phyloP scores from a whole-genome alignment of 2,113 vertebrate species.

The Caretta caretta region DNA sequence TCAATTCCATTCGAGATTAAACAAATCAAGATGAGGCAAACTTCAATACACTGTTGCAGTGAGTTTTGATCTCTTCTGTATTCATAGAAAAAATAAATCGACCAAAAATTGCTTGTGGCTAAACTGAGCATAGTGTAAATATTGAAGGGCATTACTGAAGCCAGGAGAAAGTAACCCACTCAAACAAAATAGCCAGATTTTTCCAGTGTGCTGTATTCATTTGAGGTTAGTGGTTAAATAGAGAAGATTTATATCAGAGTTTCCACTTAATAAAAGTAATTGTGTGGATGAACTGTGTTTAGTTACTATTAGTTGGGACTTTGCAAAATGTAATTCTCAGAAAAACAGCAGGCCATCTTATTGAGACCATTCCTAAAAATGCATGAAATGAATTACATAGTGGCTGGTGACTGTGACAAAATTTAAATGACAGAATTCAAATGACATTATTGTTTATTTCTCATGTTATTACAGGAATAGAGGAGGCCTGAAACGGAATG shows the following conservation, averaged over 20 bases:
- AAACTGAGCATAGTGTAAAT: conserved; percentile 20
- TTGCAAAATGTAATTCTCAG: conserved; percentile 18
- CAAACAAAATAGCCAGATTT: conserved; percentile 27
- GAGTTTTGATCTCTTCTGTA: conserved; percentile 23
- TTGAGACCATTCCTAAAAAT: conserved; percentile 22
- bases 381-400: background rate
- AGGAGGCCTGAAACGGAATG: background rate
- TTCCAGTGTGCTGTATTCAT: conserved; percentile 43
- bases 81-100: conserved; percentile 6
- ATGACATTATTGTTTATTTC: background rate
- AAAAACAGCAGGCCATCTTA: background rate
- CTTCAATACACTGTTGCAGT: background rate
- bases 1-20: conserved; percentile 23
- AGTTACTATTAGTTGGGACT: background rate
- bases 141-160: conserved; percentile 36
- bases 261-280: conserved; percentile 41
- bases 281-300: conserved; percentile 16
- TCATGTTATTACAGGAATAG: background rate
- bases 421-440: background rate
- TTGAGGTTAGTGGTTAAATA: conserved; percentile 61
- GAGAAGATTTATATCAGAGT: conserved; percentile 49
- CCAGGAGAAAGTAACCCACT: background rate
- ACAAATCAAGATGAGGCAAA: conserved; percentile 18
- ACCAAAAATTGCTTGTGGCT: background rate
- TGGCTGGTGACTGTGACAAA: background rate